Evolutionary conservation across 2,113 vertebrate species (phyloP).

Genomic region (Penelope pileata): DNA sequence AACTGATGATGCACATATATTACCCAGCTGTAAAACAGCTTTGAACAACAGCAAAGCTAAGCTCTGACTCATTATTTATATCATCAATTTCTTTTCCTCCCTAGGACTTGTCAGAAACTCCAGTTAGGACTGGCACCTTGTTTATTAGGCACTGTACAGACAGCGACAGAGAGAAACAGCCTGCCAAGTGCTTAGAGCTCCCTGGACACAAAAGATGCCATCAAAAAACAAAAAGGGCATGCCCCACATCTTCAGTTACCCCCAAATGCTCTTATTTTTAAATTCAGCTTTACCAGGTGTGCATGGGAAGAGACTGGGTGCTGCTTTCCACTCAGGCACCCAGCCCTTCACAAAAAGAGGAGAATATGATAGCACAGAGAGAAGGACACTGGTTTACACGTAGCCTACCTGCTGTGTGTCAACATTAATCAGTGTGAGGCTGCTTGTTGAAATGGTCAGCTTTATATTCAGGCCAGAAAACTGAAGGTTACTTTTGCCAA

Average conservation of each 20-base stretch:
- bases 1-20: not conserved
- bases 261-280: not conserved
- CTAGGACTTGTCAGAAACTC: not conserved
- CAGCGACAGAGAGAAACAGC: not conserved
- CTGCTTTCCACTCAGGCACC: not conserved
- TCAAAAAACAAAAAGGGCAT: not conserved
- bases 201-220: not conserved
- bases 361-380: not conserved
- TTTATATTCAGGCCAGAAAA: constrained; percentile 89
- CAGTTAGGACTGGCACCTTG: not conserved
- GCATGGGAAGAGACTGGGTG: not conserved
- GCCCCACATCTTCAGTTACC: not conserved
- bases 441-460: constrained; percentile 88
- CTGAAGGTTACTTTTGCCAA: constrained; percentile 92
- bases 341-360: not conserved
- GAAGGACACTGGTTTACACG: not conserved
- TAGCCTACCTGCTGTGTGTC: constrained; percentile 87
- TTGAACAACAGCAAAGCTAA: not conserved
- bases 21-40: not conserved
- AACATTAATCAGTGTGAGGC: constrained; percentile 83
- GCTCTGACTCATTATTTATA: not conserved
- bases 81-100: not conserved
- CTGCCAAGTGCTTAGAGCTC: not conserved
- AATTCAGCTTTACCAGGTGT: not conserved
- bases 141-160: not conserved